Evolutionary conservation across 2,888 invertebrate species (phyloP).

Genomic region (Galeopsomyia nigrocyanea): DNA sequence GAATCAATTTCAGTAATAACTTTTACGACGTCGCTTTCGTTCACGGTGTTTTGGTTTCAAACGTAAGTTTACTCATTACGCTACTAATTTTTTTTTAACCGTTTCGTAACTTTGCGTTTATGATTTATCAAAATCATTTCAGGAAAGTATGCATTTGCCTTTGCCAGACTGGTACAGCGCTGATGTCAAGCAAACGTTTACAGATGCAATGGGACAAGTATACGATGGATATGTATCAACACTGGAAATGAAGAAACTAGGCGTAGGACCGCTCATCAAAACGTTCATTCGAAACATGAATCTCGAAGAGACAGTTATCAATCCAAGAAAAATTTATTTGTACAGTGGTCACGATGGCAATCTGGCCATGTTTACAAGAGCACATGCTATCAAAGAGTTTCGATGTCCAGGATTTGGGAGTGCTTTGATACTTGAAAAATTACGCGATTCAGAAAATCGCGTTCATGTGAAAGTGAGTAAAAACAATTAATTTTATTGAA

Average conservation of each 20-base stretch:
- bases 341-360: conserved; percentile 27
- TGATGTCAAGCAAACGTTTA: background rate
- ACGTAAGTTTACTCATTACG: background rate
- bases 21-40: background rate
- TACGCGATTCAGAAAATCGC: background rate
- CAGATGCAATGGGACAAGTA: background rate
- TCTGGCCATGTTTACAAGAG: background rate
- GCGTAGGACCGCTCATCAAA: background rate
- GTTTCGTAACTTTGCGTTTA: too few relatives aligned
- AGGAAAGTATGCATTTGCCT: background rate
- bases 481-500: background rate
- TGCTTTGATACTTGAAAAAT: conserved; percentile 10
- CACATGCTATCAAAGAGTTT: too few relatives aligned
- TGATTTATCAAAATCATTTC: background rate
- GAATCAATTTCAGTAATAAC: background rate
- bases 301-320: background rate
- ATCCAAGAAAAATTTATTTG: conserved; percentile 21
- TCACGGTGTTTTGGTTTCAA: background rate
- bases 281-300: conserved; percentile 15
- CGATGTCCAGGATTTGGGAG: background rate
- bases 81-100: background rate
- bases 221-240: background rate
- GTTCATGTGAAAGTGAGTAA: conserved; percentile 5
- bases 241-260: background rate
- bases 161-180: conserved; percentile 15